These are phyloP conservation scores for Nycteola revayana DNA, from an alignment of 2,888 invertebrate genomes.

Conservation along the genomic window DNA sequence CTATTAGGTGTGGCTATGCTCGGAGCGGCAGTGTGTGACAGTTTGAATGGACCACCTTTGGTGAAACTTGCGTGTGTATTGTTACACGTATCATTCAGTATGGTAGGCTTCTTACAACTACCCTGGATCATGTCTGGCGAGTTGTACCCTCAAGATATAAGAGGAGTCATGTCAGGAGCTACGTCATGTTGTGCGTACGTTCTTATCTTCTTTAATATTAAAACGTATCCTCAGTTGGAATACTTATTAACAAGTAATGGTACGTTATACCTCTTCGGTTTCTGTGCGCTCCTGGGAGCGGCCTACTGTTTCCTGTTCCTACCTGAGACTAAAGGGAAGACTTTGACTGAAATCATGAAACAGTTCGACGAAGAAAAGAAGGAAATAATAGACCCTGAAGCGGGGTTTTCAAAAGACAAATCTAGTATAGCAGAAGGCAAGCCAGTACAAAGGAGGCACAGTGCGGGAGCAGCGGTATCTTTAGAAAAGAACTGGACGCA, in stretches of 20 bases:
- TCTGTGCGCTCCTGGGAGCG: slow-evolving; percentile 82
- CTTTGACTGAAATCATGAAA: slow-evolving; percentile 85
- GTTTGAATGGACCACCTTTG: slow-evolving; percentile 75
- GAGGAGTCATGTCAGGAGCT: slow-evolving; percentile 86
- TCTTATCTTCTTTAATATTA: slow-evolving; percentile 86
- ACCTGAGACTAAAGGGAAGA: slow-evolving; percentile 87
- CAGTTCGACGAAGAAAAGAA: slow-evolving; percentile 78
- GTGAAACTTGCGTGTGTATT: slow-evolving; percentile 83
- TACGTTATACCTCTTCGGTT: slow-evolving; percentile 84
- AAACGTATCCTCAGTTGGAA: slow-evolving; percentile 85
- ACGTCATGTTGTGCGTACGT: slow-evolving; percentile 87
- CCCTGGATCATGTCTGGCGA: slow-evolving; percentile 90
- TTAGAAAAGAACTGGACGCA: slow-evolving; percentile 66
- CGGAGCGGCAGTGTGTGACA: slow-evolving; percentile 83
- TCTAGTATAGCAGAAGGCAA: slow-evolving; percentile 44
- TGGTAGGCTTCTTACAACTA: slow-evolving; percentile 87
- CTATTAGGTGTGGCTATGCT: slow-evolving; percentile 85
- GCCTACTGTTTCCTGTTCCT: slow-evolving; percentile 83
- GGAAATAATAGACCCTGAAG: slow-evolving; percentile 56
- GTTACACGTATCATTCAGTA: slow-evolving; percentile 86
- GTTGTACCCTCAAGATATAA: slow-evolving; percentile 85
- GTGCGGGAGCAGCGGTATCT: slow-evolving; percentile 63
- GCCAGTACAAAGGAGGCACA: slow-evolving; percentile 66
- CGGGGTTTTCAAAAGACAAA: slow-evolving; percentile 51
- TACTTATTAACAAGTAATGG: slow-evolving; percentile 81